Evolutionary conservation across 2,113 vertebrate species (phyloP).

Genomic region (Fulica atra): DNA sequence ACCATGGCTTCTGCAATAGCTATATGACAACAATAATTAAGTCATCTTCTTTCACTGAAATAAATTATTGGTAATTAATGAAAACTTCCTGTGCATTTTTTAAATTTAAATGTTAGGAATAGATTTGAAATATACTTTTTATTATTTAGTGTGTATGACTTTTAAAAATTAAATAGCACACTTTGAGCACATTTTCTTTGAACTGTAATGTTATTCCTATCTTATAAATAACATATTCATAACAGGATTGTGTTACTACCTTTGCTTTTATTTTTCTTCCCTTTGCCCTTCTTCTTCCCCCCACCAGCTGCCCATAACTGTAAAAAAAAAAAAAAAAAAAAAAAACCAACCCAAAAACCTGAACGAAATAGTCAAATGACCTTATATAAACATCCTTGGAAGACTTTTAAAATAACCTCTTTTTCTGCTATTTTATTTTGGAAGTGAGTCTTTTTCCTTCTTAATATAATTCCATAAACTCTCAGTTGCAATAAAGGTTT

Average conservation of each 20-base stretch:
- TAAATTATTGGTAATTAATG: not conserved
- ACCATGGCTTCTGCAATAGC: not conserved
- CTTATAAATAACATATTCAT: not conserved
- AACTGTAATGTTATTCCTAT: not conserved
- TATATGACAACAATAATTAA: not conserved
- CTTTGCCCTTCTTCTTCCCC: fast-evolving
- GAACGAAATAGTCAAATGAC: not conserved
- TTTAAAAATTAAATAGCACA: not conserved
- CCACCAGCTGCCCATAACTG: fast-evolving
- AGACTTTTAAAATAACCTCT: not conserved
- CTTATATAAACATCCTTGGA: not conserved
- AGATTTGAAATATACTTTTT: not conserved
- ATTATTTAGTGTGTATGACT: not conserved
- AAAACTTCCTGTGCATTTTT: not conserved
- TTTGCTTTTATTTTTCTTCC: not conserved
- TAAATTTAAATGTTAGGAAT: not conserved
- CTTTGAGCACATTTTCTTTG: not conserved
- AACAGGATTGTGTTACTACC: not conserved
- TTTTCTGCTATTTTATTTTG: slow-evolving; percentile 11
- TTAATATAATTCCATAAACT: slow-evolving; percentile 11
- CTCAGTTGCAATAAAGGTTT: not conserved
- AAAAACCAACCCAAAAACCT: not conserved
- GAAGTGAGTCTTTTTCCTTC: not conserved
- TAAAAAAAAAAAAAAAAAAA: not conserved
- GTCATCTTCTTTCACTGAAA: not conserved